phyloP scores from a whole-genome alignment of 2,888 invertebrate species.

The Heliconius charithonia region DNA sequence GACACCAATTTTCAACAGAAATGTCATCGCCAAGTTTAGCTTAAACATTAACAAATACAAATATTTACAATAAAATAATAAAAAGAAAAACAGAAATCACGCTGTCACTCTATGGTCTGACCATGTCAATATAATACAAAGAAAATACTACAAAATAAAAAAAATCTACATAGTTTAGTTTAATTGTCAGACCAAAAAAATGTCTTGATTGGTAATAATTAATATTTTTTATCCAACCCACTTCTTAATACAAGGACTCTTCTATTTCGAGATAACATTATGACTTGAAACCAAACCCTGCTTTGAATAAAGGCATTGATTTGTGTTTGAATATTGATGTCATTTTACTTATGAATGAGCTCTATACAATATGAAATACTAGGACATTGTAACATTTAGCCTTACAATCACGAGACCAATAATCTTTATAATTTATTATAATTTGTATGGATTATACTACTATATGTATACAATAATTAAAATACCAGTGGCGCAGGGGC shows the following conservation, averaged over 20 bases:
- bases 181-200: no score
- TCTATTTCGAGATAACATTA: constrained; percentile 22
- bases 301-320: constrained; percentile 30
- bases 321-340: constrained; percentile 15
- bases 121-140: no score
- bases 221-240: constrained; percentile 1
- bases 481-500: no score
- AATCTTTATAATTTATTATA: not conserved
- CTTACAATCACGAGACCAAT: not conserved
- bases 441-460: not conserved
- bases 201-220: not conserved
- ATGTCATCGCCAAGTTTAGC: no score
- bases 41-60: no score
- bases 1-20: no score
- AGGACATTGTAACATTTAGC: not conserved
- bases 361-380: not conserved
- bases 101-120: no score
- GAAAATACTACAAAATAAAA: no score
- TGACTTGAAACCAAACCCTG: constrained; percentile 18
- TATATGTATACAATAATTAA: not conserved
- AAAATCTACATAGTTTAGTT: no score
- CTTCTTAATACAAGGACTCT: constrained; percentile 15
- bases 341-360: not conserved
- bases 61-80: no score
- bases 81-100: no score